Base-by-base conservation (phyloP, 1,140 invertebrate genomes). In the Galendromus occidentalis region DNA sequence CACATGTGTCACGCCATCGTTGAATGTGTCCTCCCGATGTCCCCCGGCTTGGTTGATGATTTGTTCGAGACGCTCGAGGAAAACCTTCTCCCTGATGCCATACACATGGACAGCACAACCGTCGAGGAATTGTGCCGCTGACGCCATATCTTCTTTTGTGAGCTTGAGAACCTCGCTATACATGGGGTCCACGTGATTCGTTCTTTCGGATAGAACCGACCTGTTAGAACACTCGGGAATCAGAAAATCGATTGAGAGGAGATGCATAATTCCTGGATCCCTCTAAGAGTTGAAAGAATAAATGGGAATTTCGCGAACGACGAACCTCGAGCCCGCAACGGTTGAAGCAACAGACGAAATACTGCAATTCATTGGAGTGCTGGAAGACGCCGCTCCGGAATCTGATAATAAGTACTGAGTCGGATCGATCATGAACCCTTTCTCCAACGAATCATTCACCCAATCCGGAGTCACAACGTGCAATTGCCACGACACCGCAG, bases 161-260 rank as follows among this genome's bases (percentile, higher is more conserved):
- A 59, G 51, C 5, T 33, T 25, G 22, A 59, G 51, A 29, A 59
- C 51, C 51, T 59, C 51, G 9, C 51, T 59, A 22, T 59, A 59
- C 25, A 25, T 33, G 2, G 22, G 51, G 25, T 59, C 51, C 14
- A 59, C 20, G 22, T 59, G n/a, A 14, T 25, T 59, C 5, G 51
- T 59, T 33, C 51, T 59, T 59, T 59, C 51, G 51, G 51, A 59
- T 25, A 59, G 20, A 59, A 59, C 51, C 51, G 51, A 59, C 51
- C 51, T 59, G 51, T 25, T 59, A 39, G 33, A 39, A 39, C 4
- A 6, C 33, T 39, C 33, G 33, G 33, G 33, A 6, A 39, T 39
- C 33, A 39, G 33, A 39, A 39, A 39, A n/a, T n/a, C n/a, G n/a
- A n/a, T n/a, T n/a, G n/a, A n/a, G 33, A 39, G 33, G 33, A 39